These are phyloP conservation scores for Enteromius paludinosus DNA, from an alignment of 2,797 vertebrate genomes.

Conservation along the genomic window DNA sequence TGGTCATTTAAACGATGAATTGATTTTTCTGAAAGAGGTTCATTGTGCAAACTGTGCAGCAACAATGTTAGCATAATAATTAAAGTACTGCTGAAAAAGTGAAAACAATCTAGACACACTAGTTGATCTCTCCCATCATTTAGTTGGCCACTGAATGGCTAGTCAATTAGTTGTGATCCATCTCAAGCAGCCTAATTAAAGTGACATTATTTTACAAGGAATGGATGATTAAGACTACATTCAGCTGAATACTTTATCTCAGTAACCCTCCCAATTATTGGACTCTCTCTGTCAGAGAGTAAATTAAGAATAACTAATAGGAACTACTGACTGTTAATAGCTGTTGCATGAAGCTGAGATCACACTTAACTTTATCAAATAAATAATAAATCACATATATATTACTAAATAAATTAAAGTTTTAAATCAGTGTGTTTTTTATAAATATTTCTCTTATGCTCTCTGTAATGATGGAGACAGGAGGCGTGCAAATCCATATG, in stretches of 20 bases:
- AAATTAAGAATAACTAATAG: constrained; percentile 1
- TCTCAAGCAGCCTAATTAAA: background rate
- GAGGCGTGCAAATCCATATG: too few relatives aligned
- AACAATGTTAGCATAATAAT: background rate
- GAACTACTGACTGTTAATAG: background rate
- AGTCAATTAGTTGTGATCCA: constrained; percentile 1
- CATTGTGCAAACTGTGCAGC: background rate
- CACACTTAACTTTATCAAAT: background rate
- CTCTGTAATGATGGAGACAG: too few relatives aligned
- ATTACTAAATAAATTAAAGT: background rate
- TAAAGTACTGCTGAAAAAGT: background rate
- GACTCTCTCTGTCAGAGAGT: background rate
- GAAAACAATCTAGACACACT: background rate
- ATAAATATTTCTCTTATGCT: background rate
- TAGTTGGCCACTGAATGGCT: background rate
- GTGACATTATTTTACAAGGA: background rate
- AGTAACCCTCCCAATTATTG: background rate
- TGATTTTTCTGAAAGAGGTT: background rate
- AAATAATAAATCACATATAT: background rate
- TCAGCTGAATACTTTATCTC: background rate
- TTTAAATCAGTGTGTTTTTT: background rate
- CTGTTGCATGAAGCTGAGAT: background rate
- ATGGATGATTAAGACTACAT: background rate
- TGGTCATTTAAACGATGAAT: background rate
- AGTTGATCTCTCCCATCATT: background rate